These are phyloP conservation scores for Trigoniulus corallinus DNA, from an alignment of 1,140 invertebrate genomes.

Conservation along the genomic window DNA sequence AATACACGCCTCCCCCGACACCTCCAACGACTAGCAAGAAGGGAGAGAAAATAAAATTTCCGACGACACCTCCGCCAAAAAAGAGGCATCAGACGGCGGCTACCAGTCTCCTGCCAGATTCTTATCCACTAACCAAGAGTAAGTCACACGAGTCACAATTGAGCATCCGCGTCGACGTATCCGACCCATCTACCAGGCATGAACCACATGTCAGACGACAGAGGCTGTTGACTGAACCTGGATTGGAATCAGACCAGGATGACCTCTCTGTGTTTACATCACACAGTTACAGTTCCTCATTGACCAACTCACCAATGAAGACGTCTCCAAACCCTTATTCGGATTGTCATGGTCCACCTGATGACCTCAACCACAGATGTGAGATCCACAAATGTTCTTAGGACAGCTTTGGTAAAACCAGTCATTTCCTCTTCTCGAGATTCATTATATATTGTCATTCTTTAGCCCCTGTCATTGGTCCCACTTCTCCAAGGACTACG, in stretches of 20 bases:
- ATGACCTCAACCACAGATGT: conserved; percentile 6
- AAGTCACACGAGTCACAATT: conserved; percentile 83
- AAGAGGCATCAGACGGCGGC: conserved; percentile 45
- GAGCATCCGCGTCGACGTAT: conserved; percentile 33
- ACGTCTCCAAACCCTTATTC: neutral
- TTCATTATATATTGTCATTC: too few relatives aligned
- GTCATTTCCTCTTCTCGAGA: too few relatives aligned
- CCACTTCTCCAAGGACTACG: conserved; percentile 56
- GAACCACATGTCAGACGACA: conserved; percentile 22
- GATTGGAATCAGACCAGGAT: conserved; percentile 20
- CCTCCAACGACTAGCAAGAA: conserved; percentile 30
- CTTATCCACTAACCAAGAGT: conserved; percentile 52
- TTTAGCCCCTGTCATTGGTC: conserved; percentile 24
- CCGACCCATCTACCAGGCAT: neutral
- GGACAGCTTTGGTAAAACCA: too few relatives aligned
- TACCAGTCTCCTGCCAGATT: conserved; percentile 30
- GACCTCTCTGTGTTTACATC: neutral
- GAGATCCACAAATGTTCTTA: neutral
- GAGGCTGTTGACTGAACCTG: conserved; percentile 51
- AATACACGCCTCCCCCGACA: conserved; percentile 40
- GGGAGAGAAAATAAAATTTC: conserved; percentile 39
- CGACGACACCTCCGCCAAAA: conserved; percentile 57
- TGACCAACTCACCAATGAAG: neutral
- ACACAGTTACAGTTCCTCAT: neutral
- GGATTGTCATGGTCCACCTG: neutral